Evolutionary conservation across 1,140 invertebrate species (phyloP), one percentile per base, ranked within the genome.

Genomic region (Littorina saxatilis): DNA sequence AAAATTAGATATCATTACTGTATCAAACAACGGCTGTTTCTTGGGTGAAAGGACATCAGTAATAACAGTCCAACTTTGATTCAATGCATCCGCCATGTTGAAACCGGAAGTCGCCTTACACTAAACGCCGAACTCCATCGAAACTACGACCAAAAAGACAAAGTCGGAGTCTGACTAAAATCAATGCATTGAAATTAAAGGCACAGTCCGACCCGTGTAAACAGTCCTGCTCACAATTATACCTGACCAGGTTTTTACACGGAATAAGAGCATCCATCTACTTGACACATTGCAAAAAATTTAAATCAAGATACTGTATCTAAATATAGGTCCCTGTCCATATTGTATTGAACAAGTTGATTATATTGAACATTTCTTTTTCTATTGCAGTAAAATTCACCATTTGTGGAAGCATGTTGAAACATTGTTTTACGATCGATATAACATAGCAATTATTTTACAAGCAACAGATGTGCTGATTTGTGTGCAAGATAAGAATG

Each of bases 81-180:
- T 87, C 17, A 87, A 58, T 37, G 29, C 23, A 39, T 87, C 84
- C 84, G 86, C 87, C 87, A 88, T 88, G 32, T 83, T 87, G 43
- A 9, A 39, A 68, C 32, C 66, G 66, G 66, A 68, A 39, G 66
- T 68, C 3, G 4, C 5, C 23, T 68, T 32, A 11, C 1, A 39
- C 17, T 47, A 17, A 47, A 47, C 5, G 17, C 43, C 43, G 7
- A 47, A 47, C 5, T 9, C 43, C 7, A 63, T 13, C 61, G 17
- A 5, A 63, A 63, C 29, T 11, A 27, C 61, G 61, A 32, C 29
- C 29, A 63, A 29, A 9, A 58, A 58, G 7, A n/a, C 7, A 13
- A 61, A 61, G 7, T 0, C 7, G 7, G 27, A 13, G n/a, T 20
- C 15, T 23, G 27, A 20, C 13, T n/a, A 7, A 7, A 23, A 61